Conservation (phyloP, 2,888 invertebrate genomes). For the Arrhopalites spinosus region DNA sequence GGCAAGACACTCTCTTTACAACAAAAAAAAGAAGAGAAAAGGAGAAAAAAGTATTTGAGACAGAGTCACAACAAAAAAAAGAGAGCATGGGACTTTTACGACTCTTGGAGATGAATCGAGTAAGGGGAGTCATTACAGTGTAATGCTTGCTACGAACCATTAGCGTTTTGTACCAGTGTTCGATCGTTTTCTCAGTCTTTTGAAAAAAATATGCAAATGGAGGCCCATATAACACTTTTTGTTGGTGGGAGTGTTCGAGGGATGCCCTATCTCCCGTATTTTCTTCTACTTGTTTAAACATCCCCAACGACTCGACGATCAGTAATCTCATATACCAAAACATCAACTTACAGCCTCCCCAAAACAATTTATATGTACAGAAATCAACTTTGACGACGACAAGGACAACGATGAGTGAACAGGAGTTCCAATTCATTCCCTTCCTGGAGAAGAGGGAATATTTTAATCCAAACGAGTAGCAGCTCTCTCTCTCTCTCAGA, state of each 20-base stretch:
- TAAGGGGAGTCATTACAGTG: slow-evolving; percentile 49
- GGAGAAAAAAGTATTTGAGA: slow-evolving; percentile 8
- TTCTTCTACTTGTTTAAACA: not conserved
- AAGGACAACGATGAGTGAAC: too few relatives aligned
- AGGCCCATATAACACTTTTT: slow-evolving; percentile 16
- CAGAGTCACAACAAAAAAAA: slow-evolving; percentile 36
- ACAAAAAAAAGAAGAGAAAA: slow-evolving; percentile 19
- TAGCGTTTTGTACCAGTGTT: slow-evolving; percentile 50
- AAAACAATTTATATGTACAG: too few relatives aligned
- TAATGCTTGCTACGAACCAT: slow-evolving; percentile 54
- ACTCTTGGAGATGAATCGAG: slow-evolving; percentile 35
- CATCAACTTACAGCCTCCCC: too few relatives aligned
- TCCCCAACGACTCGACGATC: slow-evolving; percentile 2
- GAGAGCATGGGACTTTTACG: slow-evolving; percentile 33
- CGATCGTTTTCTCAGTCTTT: slow-evolving; percentile 42
- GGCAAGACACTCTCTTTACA: not conserved
- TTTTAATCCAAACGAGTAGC: too few relatives aligned
- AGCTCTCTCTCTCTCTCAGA: too few relatives aligned
- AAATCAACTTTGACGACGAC: too few relatives aligned
- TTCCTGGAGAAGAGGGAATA: too few relatives aligned
- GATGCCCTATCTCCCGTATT: slow-evolving; percentile 7
- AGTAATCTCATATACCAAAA: too few relatives aligned
- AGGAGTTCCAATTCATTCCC: too few relatives aligned
- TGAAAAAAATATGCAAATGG: slow-evolving; percentile 37
- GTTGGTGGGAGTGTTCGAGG: too few relatives aligned